Evolutionary conservation across 1,140 invertebrate species (phyloP).

Genomic region (Chrysomallon squamiferum): DNA sequence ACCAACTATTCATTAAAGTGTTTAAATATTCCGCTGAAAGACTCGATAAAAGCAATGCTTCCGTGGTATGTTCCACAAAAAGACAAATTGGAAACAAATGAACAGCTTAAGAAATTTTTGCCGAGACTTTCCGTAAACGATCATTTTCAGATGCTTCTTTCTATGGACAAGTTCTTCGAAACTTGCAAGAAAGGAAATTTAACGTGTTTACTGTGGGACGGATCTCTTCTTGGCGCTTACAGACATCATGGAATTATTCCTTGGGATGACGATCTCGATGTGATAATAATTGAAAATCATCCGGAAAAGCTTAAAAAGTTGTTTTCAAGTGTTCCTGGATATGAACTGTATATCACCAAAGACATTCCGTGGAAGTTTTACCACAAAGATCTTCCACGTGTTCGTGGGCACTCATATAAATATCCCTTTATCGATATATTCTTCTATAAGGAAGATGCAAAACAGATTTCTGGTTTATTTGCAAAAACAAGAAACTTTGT

Average conservation of each 20-base stretch:
- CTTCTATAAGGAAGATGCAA: too few species aligned
- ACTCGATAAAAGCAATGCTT: too few species aligned
- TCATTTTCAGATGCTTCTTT: background rate
- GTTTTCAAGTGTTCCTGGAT: slow-evolving; percentile 8
- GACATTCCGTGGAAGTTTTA: slow-evolving; percentile 26
- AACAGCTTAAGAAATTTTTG: slow-evolving; percentile 18
- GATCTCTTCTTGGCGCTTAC: slow-evolving; percentile 38
- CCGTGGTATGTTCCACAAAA: too few species aligned
- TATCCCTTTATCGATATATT: too few species aligned
- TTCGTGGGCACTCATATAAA: too few species aligned
- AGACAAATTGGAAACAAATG: too few species aligned
- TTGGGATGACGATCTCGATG: slow-evolving; percentile 47
- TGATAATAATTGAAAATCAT: slow-evolving; percentile 27
- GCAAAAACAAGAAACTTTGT: too few species aligned
- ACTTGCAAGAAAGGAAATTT: slow-evolving; percentile 12
- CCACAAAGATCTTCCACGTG: background rate
- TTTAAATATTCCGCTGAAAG: too few species aligned
- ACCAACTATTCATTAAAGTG: too few species aligned
- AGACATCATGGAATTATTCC: slow-evolving; percentile 40
- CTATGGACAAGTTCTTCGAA: slow-evolving; percentile 13
- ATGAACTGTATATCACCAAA: slow-evolving; percentile 1
- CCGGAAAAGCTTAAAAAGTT: background rate
- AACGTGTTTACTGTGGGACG: slow-evolving; percentile 32
- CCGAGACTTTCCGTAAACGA: too few species aligned
- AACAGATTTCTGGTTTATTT: too few species aligned